A percentile compares a stretch with the other conserved stretches of the same genome.
phyloP scores from a whole-genome alignment of 2,797 vertebrate genomes.

The Argyrosomus regius region DNA sequence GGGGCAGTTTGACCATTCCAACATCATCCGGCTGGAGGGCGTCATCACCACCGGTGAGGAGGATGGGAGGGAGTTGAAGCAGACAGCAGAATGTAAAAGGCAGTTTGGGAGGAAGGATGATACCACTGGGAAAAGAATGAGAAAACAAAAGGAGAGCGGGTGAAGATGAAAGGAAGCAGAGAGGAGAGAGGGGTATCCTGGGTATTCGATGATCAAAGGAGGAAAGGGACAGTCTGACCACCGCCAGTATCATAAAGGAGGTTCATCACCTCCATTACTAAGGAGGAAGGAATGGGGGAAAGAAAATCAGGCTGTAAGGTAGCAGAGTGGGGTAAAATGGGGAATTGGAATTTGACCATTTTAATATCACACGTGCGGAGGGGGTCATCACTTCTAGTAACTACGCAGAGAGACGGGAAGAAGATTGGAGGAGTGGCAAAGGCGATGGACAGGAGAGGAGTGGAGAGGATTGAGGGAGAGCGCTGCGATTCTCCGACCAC shows the following conservation, averaged over 20 bases:
- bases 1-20: slow-evolving; percentile 96
- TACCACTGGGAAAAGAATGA: slow-evolving; percentile 6
- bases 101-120: background rate
- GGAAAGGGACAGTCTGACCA: slow-evolving; percentile 25
- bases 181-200: background rate
- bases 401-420: background rate
- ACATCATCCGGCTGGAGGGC: slow-evolving; percentile 93
- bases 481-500: slow-evolving; percentile 1
- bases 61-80: slow-evolving; percentile 4
- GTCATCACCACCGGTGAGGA: slow-evolving; percentile 91
- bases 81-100: background rate
- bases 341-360: slow-evolving; percentile 30
- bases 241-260: background rate
- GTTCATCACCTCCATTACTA: slow-evolving; percentile 14
- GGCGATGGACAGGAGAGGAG: background rate
- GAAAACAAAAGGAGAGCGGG: slow-evolving; percentile 1
- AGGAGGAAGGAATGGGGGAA: background rate
- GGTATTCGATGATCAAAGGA: slow-evolving; percentile 24
- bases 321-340: background rate
- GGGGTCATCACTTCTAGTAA: slow-evolving; percentile 3
- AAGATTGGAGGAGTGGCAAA: slow-evolving; percentile 13
- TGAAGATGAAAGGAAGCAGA: slow-evolving; percentile 21
- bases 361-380: slow-evolving; percentile 3
- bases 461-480: slow-evolving; percentile 7
- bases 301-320: background rate